Conservation (phyloP, 2,797 vertebrate genomes). For the Sebastes jordani region DNA sequence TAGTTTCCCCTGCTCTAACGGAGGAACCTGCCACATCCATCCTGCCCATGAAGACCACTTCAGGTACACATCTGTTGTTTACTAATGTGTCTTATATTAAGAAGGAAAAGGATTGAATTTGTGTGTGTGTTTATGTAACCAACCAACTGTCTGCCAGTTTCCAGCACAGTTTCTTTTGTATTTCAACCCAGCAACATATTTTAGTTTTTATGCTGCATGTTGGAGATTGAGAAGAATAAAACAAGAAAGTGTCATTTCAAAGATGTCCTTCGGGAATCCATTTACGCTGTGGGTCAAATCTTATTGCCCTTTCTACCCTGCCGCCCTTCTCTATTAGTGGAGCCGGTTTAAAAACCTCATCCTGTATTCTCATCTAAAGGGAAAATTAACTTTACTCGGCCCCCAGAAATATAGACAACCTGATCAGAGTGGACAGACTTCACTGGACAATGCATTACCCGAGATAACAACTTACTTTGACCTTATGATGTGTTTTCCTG, state of each 20-base stretch:
- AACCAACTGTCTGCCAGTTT: background rate
- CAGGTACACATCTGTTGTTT: slow-evolving; percentile 80
- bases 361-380: slow-evolving; percentile 41
- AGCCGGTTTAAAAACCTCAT: slow-evolving; percentile 27
- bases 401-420: slow-evolving; percentile 38
- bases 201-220: background rate
- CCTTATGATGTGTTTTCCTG: slow-evolving; percentile 58
- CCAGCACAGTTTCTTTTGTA: too few species aligned
- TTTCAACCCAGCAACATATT: background rate
- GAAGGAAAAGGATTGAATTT: background rate
- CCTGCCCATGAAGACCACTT: slow-evolving; percentile 88
- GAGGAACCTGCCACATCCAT: slow-evolving; percentile 92
- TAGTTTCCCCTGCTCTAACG: slow-evolving; percentile 91
- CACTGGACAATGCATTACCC: slow-evolving; percentile 59
- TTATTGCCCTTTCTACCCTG: background rate
- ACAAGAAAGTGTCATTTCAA: background rate
- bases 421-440: slow-evolving; percentile 53
- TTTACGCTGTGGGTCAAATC: slow-evolving; percentile 12
- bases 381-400: slow-evolving; percentile 38
- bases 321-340: background rate
- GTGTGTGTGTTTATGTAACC: background rate
- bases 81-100: slow-evolving; percentile 6
- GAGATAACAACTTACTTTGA: slow-evolving; percentile 50
- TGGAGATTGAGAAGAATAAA: background rate
- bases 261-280: slow-evolving; percentile 8